Conservation (phyloP, 2,888 invertebrate genomes). For the Nemurella pictetii region DNA sequence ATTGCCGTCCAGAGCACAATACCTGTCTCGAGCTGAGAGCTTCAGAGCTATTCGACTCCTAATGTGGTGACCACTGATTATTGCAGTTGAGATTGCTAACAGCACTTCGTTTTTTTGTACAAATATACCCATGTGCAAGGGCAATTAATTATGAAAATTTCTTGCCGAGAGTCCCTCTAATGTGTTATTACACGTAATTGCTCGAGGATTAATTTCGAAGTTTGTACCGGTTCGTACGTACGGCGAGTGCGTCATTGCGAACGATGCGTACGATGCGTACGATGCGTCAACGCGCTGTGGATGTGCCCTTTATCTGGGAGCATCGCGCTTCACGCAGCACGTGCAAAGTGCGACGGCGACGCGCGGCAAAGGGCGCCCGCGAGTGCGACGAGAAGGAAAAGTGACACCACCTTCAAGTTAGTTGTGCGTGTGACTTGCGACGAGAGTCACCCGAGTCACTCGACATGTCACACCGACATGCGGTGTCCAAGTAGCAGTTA, state of each 20-base stretch:
- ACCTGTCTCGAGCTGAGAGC: not conserved
- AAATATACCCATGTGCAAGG: not conserved
- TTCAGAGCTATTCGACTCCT: not conserved
- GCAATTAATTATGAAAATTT: not conserved
- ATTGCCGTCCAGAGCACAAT: not conserved
- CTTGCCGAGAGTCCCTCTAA: not conserved
- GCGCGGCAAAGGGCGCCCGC: too few species aligned
- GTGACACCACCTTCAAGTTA: slow-evolving; percentile 10
- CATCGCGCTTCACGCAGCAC: not conserved
- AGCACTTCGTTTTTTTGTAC: not conserved
- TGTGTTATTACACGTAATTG: not conserved
- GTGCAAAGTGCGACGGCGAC: not conserved
- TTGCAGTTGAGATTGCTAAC: not conserved
- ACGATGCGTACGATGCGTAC: not conserved
- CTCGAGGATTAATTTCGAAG: not conserved
- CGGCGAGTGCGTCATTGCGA: not conserved
- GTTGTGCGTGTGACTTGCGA: not conserved
- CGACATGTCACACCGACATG: not conserved
- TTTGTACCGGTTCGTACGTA: not conserved
- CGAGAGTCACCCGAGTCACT: not conserved
- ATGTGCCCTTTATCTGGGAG: not conserved
- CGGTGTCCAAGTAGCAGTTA: slow-evolving; percentile 8
- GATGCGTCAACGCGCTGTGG: too few species aligned
- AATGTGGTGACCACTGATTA: not conserved
- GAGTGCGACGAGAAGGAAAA: not conserved